Base-by-base conservation (phyloP, 2,113 vertebrate species). In the Gopherus flavomarginatus region DNA sequence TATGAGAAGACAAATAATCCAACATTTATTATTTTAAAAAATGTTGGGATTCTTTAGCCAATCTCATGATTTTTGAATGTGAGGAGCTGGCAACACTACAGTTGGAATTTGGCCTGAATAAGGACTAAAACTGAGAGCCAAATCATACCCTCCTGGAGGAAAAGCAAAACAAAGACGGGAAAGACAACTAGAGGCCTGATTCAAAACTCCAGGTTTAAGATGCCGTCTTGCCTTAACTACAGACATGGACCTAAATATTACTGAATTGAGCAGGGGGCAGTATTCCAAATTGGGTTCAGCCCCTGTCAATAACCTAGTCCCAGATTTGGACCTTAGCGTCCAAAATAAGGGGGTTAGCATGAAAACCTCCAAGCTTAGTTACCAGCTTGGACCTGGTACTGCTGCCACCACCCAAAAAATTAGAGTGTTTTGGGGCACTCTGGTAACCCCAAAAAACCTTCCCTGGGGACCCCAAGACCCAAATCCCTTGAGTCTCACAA, bases 31-130 rank as follows among this genome's bases (percentile, higher is more conserved):
- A 86, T 83, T 86, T 84, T 86, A 11, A 95, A n/a, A 35, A 65
- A 65, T 4, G 16, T n/a, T 17, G 31, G 17, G 62, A 69, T n/a
- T 69, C 62, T 69, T 69, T 19, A 21, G 16, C 14, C 62, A n/a
- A 78, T 93, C 82, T 96, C 84, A 86, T 94, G 92, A 90, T 95
- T 97, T 97, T 96, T 95, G 62, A 96, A 81, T 96, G 94, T 87
- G 87, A 93, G 22, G 83, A 81, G 44, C 94, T 97, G 96, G 96
- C 97, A 97, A 88, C 91, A 95, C 57, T 95, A 92, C 89, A 93
- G 90, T 57, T 96, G 95, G 90, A 97, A 96, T 96, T 96, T 85
- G 89, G 90, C 97, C 96, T 97, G 96, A 97, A 97, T 96, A 95
- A 97, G 95, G 96, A 91, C 83, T 90, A 59, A 90, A 96, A 90